phyloP scores from a whole-genome alignment of 2,888 invertebrate genomes.

The Lycophotia porphyrea region DNA sequence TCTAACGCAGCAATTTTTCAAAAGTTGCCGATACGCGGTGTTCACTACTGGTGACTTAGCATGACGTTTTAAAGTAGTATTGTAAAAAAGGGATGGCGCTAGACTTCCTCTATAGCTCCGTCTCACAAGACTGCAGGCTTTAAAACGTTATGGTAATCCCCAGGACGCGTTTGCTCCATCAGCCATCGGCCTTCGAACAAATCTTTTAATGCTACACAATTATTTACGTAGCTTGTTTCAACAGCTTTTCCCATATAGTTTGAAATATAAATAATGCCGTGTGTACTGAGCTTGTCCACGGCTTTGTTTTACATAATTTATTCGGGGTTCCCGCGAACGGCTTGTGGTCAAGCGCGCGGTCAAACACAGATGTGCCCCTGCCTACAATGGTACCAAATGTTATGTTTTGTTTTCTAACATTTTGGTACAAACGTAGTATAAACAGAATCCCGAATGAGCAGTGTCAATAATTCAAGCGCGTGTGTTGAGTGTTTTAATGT shows the following conservation, averaged over 20 bases:
- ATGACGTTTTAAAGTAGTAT: not conserved
- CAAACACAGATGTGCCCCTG: conserved; percentile 54
- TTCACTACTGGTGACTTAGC: not conserved
- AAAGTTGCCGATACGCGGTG: not conserved
- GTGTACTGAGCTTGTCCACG: conserved; percentile 55
- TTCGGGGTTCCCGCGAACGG: conserved; percentile 56
- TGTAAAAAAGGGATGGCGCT: too few relatives aligned
- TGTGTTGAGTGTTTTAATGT: conserved; percentile 12
- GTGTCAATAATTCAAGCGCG: conserved; percentile 31
- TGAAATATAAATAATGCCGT: conserved; percentile 59
- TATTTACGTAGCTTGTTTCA: not conserved
- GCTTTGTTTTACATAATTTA: conserved; percentile 72
- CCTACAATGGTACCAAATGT: conserved; percentile 36
- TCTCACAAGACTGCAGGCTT: too few relatives aligned
- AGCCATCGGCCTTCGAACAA: not conserved
- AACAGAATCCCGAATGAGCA: conserved; percentile 44
- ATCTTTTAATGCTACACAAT: not conserved
- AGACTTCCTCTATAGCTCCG: too few relatives aligned
- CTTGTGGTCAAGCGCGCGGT: conserved; percentile 51
- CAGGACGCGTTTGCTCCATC: not conserved
- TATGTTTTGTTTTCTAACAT: conserved; percentile 33
- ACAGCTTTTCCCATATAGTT: conserved; percentile 25
- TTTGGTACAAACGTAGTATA: conserved; percentile 33
- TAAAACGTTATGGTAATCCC: not conserved
- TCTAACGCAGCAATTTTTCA: not conserved